Conservation (phyloP, 2,113 vertebrate genomes). For the Coregonus clupeaformis region DNA sequence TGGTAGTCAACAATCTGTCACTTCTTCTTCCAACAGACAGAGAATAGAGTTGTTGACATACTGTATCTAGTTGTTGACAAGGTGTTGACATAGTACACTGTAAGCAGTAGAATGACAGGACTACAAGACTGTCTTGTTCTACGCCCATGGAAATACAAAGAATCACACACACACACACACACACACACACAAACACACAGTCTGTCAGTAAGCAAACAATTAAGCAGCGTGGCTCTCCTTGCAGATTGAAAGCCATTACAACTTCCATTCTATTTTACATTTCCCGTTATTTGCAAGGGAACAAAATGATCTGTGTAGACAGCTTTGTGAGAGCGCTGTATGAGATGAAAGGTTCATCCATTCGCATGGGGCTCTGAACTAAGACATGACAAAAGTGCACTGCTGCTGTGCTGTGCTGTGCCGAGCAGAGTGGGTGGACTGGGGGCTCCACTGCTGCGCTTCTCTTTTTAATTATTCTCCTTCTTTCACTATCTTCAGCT, state of each 20-base stretch:
- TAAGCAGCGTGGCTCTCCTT: conserved; percentile 37
- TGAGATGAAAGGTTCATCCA: conserved; percentile 69
- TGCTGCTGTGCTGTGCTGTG: conserved; percentile 47
- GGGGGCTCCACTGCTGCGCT: conserved; percentile 67
- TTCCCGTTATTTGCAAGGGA: conserved; percentile 55
- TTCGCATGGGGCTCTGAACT: conserved; percentile 69
- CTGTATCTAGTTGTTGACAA: conserved; percentile 56
- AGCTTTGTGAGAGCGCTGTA: conserved; percentile 47
- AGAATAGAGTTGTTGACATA: conserved; percentile 51
- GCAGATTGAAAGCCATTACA: conserved; percentile 45
- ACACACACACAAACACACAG: conserved; percentile 23
- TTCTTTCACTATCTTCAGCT: conserved; percentile 58
- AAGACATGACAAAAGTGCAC: conserved; percentile 68
- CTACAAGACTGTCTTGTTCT: conserved; percentile 24
- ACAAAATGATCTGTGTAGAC: conserved; percentile 59
- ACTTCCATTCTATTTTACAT: conserved; percentile 43
- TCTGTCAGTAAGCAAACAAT: conserved; percentile 61
- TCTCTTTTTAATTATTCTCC: conserved; percentile 69
- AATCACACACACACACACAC: neutral
- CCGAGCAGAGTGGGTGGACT: conserved; percentile 68
- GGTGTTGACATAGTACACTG: conserved; percentile 45
- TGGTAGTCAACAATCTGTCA: conserved; percentile 47
- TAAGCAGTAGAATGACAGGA: conserved; percentile 42
- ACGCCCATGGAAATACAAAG: conserved; percentile 6
- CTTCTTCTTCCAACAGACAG: conserved; percentile 35